Conservation (phyloP, 2,797 vertebrate species). For the Ficedula albicollis region DNA sequence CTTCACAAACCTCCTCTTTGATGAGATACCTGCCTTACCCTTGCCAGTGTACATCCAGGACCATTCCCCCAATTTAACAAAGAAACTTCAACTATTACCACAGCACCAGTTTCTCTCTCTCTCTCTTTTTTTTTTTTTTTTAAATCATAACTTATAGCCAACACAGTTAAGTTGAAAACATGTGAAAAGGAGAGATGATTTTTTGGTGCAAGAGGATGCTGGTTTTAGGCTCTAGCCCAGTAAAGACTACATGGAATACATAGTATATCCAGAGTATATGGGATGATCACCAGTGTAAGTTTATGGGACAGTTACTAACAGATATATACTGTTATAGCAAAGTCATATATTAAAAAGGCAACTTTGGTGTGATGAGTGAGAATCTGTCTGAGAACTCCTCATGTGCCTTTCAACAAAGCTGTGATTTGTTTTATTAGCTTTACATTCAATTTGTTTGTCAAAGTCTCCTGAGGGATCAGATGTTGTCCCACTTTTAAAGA, state of each 20-base stretch:
- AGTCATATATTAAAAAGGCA: background rate
- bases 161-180: background rate
- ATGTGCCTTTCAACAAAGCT: background rate
- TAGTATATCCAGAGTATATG: background rate
- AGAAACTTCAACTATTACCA: background rate
- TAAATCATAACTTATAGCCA: background rate
- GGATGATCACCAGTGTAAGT: background rate
- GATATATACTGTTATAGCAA: background rate
- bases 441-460: background rate
- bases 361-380: background rate
- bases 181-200: background rate
- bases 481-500: background rate
- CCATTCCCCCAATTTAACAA: background rate
- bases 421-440: background rate
- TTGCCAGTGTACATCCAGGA: background rate
- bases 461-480: background rate
- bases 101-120: background rate
- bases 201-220: background rate
- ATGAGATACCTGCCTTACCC: background rate
- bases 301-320: background rate
- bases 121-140: background rate
- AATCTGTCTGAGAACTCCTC: background rate
- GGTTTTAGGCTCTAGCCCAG: background rate
- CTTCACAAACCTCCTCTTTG: background rate
- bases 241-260: background rate